phyloP scores from a whole-genome alignment of 2,888 invertebrate genomes.

The Harpagoxenus sublaevis region DNA sequence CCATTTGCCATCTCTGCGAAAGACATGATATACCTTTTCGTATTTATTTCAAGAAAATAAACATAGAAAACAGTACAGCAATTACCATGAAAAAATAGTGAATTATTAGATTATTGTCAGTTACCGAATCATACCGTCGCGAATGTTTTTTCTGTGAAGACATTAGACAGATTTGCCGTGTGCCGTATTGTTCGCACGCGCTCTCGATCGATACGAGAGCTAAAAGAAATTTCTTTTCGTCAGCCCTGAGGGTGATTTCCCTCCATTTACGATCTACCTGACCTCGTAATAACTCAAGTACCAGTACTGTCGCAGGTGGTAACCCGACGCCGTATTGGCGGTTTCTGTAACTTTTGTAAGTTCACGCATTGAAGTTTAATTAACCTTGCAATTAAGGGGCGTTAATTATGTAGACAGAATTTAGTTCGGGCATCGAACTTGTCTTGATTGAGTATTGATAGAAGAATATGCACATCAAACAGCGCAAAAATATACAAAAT shows the following conservation, averaged over 20 bases:
- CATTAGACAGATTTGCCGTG: background rate
- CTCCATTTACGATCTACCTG: conserved; percentile 42
- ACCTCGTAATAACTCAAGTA: conserved; percentile 44
- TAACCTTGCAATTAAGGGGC: conserved; percentile 14
- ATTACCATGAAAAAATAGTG: background rate
- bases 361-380: conserved; percentile 20
- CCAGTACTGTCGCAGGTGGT: conserved; percentile 14
- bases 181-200: conserved; percentile 5
- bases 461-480: background rate
- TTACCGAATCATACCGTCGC: background rate
- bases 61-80: background rate
- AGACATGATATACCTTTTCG: background rate
- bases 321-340: conserved; percentile 20
- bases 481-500: background rate
- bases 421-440: background rate
- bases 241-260: conserved; percentile 30
- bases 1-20: background rate
- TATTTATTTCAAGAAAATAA: background rate
- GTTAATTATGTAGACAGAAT: conserved; percentile 7
- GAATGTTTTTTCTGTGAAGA: background rate
- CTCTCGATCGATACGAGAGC: conserved; percentile 17
- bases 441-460: background rate
- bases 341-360: conserved; percentile 21
- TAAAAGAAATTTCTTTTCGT: conserved; percentile 44
- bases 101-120: conserved; percentile 1